Percentiles rank a stretch among this genome's conserved stretches.
phyloP scores from a whole-genome alignment of 2,113 vertebrate species.

The Malurus alboscapulatus region DNA sequence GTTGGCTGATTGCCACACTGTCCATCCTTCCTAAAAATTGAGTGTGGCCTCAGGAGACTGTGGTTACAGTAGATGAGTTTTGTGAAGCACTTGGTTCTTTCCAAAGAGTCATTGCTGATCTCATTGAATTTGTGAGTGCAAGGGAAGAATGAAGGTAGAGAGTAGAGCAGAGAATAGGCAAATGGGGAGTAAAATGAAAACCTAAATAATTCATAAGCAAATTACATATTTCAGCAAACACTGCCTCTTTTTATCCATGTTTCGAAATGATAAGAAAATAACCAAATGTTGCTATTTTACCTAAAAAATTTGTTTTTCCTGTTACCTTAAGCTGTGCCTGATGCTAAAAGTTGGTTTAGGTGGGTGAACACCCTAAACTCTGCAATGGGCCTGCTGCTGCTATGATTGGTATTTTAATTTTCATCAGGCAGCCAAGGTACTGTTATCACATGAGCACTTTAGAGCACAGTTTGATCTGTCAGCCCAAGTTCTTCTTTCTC shows the following conservation, averaged over 20 bases:
- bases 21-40: neutral
- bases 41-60: neutral
- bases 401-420: neutral
- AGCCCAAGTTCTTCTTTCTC: neutral
- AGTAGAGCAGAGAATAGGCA: neutral
- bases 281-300: neutral
- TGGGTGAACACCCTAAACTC: neutral
- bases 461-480: neutral
- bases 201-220: neutral
- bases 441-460: neutral
- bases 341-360: neutral
- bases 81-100: neutral
- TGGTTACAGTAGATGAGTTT: neutral
- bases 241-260: neutral
- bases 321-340: neutral
- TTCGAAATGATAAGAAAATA: neutral
- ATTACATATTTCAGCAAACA: neutral
- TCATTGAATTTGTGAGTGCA: neutral
- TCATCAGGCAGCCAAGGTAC: neutral
- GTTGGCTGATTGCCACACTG: neutral
- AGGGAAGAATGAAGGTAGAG: neutral
- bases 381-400: neutral
- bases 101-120: neutral
- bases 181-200: neutral
- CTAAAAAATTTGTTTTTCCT: neutral